Base-by-base conservation (phyloP, 2,888 invertebrate genomes). In the Spicauda simplicius region DNA sequence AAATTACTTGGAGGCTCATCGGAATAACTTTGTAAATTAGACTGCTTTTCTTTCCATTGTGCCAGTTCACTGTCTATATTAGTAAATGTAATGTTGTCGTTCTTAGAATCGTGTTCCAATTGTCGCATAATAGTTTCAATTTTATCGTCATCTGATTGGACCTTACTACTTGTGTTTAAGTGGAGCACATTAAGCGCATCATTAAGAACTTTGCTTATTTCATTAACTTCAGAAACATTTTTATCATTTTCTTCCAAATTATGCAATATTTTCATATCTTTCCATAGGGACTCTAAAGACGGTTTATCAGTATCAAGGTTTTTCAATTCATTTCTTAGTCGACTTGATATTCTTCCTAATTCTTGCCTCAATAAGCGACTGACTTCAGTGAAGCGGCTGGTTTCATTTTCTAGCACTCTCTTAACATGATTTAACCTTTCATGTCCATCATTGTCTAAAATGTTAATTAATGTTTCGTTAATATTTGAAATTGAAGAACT, bases 261-360 rank as follows among this genome's bases (percentile, higher is more conserved):
- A 50, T 85, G 80, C 57, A 90, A 75, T 37, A 77, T 59, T 73
- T 83, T 82, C 45, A 88, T 77, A 72, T 84, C 76, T 25, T 77
- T 72, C 73, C 82, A 79, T 41, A 87, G 73, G n/a, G 71, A 77
- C 20, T 86, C 82, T 4, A 81, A 54, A 25, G 80, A 75, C 4
- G 81, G 74, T 54, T 77, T 70, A 20, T 73, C 71, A 50, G 74
- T 72, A 54, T 76, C 73, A 41, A 54, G 18, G 11, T 73, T 73
- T 19, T 72, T 71, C 8, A 83, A 72, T 73, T 84, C 74, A 19
- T 74, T 65, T 55, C 76, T 80, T 3, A 85, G 73, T 20, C 81
- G 80, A 33, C 72, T 73, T 7, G 87, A 80, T 56, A 90, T 76
- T 48, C 82, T 83, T 25, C 80, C 77, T 10, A 90, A 73, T 75